These are phyloP conservation scores for Aphyosemion australe DNA, from an alignment of 2,113 vertebrate genomes.

Conservation along the genomic window DNA sequence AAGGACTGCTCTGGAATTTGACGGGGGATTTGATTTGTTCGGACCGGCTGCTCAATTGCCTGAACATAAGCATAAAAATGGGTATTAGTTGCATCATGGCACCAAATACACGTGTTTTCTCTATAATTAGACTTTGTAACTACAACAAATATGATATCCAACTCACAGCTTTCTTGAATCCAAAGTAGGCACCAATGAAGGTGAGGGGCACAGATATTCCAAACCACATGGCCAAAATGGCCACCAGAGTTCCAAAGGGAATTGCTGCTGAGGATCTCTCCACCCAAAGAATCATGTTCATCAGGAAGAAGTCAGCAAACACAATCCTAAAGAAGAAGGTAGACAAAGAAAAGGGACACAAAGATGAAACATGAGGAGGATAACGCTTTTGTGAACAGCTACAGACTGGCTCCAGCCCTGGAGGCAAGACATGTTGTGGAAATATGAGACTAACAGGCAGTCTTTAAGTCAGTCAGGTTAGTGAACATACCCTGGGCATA, in stretches of 20 bases:
- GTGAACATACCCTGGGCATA: slow-evolving; percentile 92
- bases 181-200: slow-evolving; percentile 95
- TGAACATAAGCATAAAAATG: slow-evolving; percentile 42
- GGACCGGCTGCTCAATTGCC: slow-evolving; percentile 96
- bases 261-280: slow-evolving; percentile 97
- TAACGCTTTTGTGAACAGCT: not conserved
- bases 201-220: slow-evolving; percentile 97
- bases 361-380: not conserved
- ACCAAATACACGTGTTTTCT: not conserved
- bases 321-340: slow-evolving; percentile 83
- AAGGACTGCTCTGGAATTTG: slow-evolving; percentile 98
- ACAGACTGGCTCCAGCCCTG: not conserved
- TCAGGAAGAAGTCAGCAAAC: slow-evolving; percentile 98
- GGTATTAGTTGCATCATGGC: too few species aligned
- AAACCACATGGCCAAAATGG: slow-evolving; percentile 97
- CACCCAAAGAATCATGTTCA: slow-evolving; percentile 99
- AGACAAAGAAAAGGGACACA: slow-evolving; percentile 4
- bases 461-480: not conserved
- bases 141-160: not conserved
- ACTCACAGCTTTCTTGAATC: slow-evolving; percentile 93
- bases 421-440: not conserved
- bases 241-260: slow-evolving; percentile 94
- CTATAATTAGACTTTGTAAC: not conserved
- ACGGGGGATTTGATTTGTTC: slow-evolving; percentile 97
- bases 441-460: not conserved